A percentile compares a stretch with the other conserved stretches of the same genome.
These are phyloP conservation scores for Tolypeutes matacus DNA, from an alignment of 2,797 vertebrate species.

Conservation along the genomic window DNA sequence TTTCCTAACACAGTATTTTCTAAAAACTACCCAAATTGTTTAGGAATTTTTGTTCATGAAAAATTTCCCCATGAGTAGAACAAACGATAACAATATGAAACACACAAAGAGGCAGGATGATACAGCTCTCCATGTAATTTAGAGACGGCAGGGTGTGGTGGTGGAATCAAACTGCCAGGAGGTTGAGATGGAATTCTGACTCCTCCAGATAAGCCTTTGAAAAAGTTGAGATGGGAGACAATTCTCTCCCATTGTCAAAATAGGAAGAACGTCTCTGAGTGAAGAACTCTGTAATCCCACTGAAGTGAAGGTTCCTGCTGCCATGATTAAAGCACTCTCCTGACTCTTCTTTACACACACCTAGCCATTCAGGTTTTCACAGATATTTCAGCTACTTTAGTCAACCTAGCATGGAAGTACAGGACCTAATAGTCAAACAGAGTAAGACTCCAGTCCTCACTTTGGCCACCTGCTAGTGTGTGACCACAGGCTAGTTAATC, in stretches of 20 bases:
- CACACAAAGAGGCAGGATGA: background rate
- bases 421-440: background rate
- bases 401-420: background rate
- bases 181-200: background rate
- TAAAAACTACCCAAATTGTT: background rate
- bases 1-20: background rate
- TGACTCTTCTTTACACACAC: background rate
- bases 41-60: background rate
- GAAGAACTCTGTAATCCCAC: background rate
- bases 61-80: constrained; percentile 34
- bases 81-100: background rate
- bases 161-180: background rate
- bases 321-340: background rate
- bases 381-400: background rate
- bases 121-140: background rate
- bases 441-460: background rate
- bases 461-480: constrained; percentile 10
- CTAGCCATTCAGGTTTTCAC: background rate
- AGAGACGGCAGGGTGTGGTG: background rate
- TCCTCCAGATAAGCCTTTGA: background rate
- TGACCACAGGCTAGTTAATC: background rate
- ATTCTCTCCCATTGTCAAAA: background rate
- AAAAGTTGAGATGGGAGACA: background rate
- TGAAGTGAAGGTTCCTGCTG: background rate
- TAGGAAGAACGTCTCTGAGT: background rate